Conservation (phyloP, 2,113 vertebrate genomes). For the Tautogolabrus adspersus region DNA sequence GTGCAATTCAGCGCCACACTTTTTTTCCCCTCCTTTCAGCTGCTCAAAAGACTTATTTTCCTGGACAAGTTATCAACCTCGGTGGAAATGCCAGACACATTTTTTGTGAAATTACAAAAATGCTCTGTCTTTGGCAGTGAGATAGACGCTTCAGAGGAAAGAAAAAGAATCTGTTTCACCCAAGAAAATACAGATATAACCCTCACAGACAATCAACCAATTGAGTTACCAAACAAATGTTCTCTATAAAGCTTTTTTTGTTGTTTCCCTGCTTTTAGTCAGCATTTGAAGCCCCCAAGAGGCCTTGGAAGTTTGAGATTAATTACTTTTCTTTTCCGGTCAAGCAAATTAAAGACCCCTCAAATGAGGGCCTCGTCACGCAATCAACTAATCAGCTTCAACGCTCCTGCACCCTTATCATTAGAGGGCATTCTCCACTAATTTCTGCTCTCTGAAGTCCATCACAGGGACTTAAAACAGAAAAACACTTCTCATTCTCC, state of each 20-base stretch:
- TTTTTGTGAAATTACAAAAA: conserved; percentile 44
- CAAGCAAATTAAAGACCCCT: conserved; percentile 68
- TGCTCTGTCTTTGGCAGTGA: neutral
- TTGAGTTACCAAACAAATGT: conserved; percentile 51
- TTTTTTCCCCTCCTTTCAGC: conserved; percentile 29
- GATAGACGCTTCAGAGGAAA: neutral
- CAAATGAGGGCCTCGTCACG: conserved; percentile 54
- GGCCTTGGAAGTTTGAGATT: conserved; percentile 65
- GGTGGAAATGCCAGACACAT: conserved; percentile 63
- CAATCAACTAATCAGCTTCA: conserved; percentile 71
- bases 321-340: conserved; percentile 73
- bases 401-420: conserved; percentile 66
- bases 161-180: neutral
- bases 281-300: conserved; percentile 53
- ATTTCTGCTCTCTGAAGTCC: conserved; percentile 60
- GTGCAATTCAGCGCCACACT: conserved; percentile 19
- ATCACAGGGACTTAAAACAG: conserved; percentile 37
- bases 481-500: conserved; percentile 49
- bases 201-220: conserved; percentile 49
- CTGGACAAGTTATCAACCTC: conserved; percentile 45
- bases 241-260: conserved; percentile 49
- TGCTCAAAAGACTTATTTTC: conserved; percentile 43
- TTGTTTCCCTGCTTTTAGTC: conserved; percentile 44
- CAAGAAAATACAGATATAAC: conserved; percentile 40
- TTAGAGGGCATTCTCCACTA: conserved; percentile 50